Evolutionary conservation across 2,888 invertebrate species (phyloP), one percentile per base, ranked within the genome.

Genomic region (Nowickia ferox): DNA sequence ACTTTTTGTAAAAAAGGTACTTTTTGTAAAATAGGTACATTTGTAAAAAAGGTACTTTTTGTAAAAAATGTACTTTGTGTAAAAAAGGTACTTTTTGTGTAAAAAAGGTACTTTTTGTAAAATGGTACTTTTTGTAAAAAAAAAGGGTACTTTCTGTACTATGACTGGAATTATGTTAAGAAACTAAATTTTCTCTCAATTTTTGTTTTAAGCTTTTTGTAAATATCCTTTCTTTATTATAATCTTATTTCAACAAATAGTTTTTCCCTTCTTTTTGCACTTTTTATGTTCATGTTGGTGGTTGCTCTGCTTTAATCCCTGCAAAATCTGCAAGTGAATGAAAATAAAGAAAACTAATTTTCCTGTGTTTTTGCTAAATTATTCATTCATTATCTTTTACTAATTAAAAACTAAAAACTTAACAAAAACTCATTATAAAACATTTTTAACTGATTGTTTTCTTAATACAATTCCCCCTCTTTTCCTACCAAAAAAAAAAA

Each of bases 401-500:
- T 83, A 51, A 80, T 83, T 77, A 76, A 75, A 71, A 71, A 72
- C 63, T 22, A 63, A 78, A 68, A 85, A 5, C 42, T 61, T 42
- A n/a, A 84, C 77, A 88, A 83, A 89, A 91, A 90, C 88, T 90
- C 90, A 90, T 91, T 87, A 83, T 87, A 89, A 89, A 90, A 90
- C 89, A 90, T 90, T 90, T 90, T 89, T 89, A 89, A 90, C 89
- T 90, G 89, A 91, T 90, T 91, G 90, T 88, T 88, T 88, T 89
- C 88, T 88, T 88, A 87, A 87, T 88, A 88, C 88, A 87, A 86
- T 86, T 86, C 86, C 86, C 83, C 86, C 86, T 86, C 79, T 86
- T 86, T 86, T 86, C 86, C 86, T 79, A 79, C 75, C 75, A 80
- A 83, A 76, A 78, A 51, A 74, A 57, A 87, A 80, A 81, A 81